These are phyloP conservation scores for Pitta sordida DNA, from an alignment of 2,113 vertebrate species.

Conservation along the genomic window DNA sequence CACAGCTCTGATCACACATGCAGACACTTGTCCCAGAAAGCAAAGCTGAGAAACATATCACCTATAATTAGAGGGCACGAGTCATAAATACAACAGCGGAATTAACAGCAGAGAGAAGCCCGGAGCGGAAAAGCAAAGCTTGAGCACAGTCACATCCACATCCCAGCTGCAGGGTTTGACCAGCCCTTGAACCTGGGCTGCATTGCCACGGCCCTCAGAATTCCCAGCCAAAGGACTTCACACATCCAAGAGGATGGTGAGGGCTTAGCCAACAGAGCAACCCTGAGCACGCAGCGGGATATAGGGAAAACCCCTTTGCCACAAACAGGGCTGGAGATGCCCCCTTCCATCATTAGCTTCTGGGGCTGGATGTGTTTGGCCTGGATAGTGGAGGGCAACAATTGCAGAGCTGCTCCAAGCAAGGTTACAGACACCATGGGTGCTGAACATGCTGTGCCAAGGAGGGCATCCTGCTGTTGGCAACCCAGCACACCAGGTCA, in stretches of 20 bases:
- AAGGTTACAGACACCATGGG: neutral
- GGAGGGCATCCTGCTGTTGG: neutral
- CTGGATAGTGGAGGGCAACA: neutral
- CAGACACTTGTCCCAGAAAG: neutral
- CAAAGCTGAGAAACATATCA: neutral
- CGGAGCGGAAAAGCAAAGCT: neutral
- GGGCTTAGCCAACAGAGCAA: neutral
- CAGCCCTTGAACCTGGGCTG: neutral
- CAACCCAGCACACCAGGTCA: neutral
- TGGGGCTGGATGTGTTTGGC: neutral
- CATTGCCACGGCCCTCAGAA: neutral
- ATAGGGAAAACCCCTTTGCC: neutral
- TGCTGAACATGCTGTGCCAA: neutral
- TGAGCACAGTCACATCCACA: rapidly evolving
- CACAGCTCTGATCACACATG: neutral
- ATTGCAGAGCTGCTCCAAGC: neutral
- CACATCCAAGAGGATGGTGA: neutral
- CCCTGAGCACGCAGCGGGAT: rapidly evolving
- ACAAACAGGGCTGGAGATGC: neutral
- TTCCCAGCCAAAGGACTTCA: neutral
- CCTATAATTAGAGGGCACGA: neutral
- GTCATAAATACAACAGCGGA: neutral
- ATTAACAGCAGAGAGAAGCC: neutral
- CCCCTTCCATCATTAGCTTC: neutral
- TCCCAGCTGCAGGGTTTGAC: neutral